These are phyloP conservation scores for Zaprionus nigranus DNA, from an alignment of 1,140 invertebrate genomes.

Conservation along the genomic window DNA sequence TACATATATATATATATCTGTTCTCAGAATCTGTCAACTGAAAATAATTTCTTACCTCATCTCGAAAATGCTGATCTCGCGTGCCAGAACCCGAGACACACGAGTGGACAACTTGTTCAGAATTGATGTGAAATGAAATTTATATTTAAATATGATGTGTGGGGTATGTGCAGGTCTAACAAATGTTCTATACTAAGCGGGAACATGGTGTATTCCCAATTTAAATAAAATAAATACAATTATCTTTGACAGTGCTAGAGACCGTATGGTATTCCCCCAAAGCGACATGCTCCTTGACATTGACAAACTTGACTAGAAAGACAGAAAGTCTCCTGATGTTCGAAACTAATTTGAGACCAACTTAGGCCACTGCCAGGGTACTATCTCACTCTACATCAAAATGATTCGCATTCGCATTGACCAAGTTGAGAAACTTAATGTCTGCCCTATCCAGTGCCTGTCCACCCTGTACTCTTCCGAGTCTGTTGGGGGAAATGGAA, in stretches of 20 bases:
- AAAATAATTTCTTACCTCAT: constrained; percentile 55
- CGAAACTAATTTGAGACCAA: background rate
- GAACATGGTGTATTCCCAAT: constrained; percentile 10
- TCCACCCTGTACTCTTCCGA: background rate
- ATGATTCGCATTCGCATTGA: background rate
- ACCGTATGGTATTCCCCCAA: constrained; percentile 27
- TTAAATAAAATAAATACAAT: constrained; percentile 25
- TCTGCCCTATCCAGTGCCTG: background rate
- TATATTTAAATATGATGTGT: constrained; percentile 44
- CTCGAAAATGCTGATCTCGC: constrained; percentile 43
- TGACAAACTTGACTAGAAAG: constrained; percentile 9
- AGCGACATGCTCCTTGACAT: constrained; percentile 24
- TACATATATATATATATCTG: constrained; percentile 1
- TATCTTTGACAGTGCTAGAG: constrained; percentile 10
- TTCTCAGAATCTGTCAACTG: constrained; percentile 17
- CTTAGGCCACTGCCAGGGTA: background rate
- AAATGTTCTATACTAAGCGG: constrained; percentile 26
- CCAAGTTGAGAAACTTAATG: background rate
- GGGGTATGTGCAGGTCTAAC: constrained; percentile 5
- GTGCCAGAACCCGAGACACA: constrained; percentile 38
- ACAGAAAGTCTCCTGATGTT: background rate
- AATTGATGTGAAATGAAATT: constrained; percentile 29
- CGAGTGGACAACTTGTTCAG: constrained; percentile 38
- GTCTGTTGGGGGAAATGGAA: background rate
- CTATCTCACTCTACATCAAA: background rate